Evolutionary conservation across 2,888 invertebrate species (phyloP).

Genomic region (Leptinotarsa tumamoca): DNA sequence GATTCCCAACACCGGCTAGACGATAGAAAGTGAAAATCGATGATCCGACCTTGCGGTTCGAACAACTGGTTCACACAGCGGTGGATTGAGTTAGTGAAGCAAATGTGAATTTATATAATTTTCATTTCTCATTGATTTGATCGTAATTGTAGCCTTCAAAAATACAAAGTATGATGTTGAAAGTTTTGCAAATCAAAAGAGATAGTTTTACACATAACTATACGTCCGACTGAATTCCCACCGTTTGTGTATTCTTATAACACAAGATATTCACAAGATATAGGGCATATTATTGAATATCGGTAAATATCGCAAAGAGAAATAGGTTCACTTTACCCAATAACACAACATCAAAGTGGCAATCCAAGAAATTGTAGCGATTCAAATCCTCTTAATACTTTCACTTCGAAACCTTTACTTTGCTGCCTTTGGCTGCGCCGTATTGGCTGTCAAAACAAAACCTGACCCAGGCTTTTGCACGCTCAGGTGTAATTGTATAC

Average conservation of each 20-base stretch:
- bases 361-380: constrained; percentile 21
- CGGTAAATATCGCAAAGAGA: not conserved
- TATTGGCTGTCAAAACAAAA: constrained; percentile 35
- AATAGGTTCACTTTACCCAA: not conserved
- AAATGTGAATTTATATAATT: too few species aligned
- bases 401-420: constrained; percentile 29
- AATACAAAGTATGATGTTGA: too few species aligned
- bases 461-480: constrained; percentile 31
- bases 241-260: too few species aligned
- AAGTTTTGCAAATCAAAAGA: too few species aligned
- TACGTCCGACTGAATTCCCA: not conserved
- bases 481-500: constrained; percentile 34
- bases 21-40: too few species aligned
- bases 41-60: too few species aligned
- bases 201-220: not conserved
- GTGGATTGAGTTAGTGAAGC: too few species aligned
- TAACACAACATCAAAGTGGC: constrained; percentile 23
- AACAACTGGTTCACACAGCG: too few species aligned
- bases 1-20: too few species aligned
- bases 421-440: constrained; percentile 15
- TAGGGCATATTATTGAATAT: not conserved
- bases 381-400: constrained; percentile 22
- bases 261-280: not conserved
- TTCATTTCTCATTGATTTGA: too few species aligned
- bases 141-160: too few species aligned